Conservation (phyloP, 2,113 vertebrate genomes). For the Nothoprocta perdicaria region DNA sequence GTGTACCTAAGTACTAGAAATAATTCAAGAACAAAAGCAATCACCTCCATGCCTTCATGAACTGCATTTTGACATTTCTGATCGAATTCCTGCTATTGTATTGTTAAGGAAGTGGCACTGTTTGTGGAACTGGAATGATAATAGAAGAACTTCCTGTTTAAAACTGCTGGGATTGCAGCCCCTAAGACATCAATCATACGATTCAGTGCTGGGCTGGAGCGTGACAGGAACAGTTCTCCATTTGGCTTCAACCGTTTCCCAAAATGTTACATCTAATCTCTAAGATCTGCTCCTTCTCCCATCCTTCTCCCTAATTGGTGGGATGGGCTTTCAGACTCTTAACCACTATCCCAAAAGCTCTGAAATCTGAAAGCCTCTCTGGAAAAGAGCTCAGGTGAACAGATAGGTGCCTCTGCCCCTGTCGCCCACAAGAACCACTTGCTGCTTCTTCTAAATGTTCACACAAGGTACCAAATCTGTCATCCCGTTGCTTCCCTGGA, state of each 20-base stretch:
- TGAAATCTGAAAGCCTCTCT: no score
- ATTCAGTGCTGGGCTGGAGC: neutral
- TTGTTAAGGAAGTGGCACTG: slow-evolving; percentile 49
- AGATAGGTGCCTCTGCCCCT: no score
- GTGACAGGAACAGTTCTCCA: neutral
- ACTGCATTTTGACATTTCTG: slow-evolving; percentile 41
- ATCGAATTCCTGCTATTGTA: slow-evolving; percentile 63
- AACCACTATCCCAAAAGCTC: no score
- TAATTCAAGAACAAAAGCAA: slow-evolving; percentile 2
- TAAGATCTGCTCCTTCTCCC: no score
- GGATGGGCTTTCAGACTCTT: no score
- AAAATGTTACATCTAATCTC: neutral
- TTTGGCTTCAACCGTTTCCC: neutral
- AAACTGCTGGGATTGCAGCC: slow-evolving; percentile 28
- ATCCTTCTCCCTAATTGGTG: no score
- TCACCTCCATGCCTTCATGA: neutral
- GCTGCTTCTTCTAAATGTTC: no score
- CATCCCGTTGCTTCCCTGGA: no score
- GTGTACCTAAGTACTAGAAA: neutral
- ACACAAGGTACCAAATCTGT: no score
- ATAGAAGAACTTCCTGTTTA: slow-evolving; percentile 64
- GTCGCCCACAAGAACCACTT: no score
- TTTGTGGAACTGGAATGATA: slow-evolving; percentile 2
- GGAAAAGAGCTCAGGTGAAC: no score
- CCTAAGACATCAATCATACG: neutral